Evolutionary conservation across 2,888 invertebrate genomes (phyloP), one percentile per base, ranked within the genome.

Genomic region (Anoncus sp.): DNA sequence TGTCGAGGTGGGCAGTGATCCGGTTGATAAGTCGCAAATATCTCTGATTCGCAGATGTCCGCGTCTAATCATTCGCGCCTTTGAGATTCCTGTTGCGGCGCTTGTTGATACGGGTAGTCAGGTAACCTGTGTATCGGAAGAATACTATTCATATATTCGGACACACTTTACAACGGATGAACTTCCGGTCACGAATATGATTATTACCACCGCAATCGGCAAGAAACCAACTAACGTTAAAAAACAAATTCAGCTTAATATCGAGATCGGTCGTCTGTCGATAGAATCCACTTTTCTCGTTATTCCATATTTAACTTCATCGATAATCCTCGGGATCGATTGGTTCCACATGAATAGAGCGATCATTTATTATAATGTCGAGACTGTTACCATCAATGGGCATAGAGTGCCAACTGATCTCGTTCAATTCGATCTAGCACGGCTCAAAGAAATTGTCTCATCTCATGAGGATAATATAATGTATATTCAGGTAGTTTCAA

Each of bases 241-340:
- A 47, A 35, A 38, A 43, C 72, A 77, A 24, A 45, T 77, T n/a
- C 55, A 16, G 40, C 10, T 62, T 1, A 67, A 72, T 22, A 18
- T 60, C 7, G 3, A 3, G 0, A 45, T 76, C 1, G 45, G 45
- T 24, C 14, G 27, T 24, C 20, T n/a, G 12, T 20, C 10, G 2
- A 57, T 59, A 4, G 49, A 31, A n/a, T 45, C 38, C 27, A 38
- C 45, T 10, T 78, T 78, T 51, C n/a, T 77, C 12, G 69, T 77
- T 4, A 47, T 77, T 10, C 74, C 73, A 12, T 51, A 40, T 57
- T 47, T 77, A 1, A 65, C 65, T 0, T 63, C 49, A 12, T 70
- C 70, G 9, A 16, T 70, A 5, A 78, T 78, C 43, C 22, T 78
- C 5, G 74, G 77, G 3, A 78, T 65, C 59, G 74, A 78, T 43